Conservation (phyloP, 2,888 invertebrate genomes). For the Nezara viridula region DNA sequence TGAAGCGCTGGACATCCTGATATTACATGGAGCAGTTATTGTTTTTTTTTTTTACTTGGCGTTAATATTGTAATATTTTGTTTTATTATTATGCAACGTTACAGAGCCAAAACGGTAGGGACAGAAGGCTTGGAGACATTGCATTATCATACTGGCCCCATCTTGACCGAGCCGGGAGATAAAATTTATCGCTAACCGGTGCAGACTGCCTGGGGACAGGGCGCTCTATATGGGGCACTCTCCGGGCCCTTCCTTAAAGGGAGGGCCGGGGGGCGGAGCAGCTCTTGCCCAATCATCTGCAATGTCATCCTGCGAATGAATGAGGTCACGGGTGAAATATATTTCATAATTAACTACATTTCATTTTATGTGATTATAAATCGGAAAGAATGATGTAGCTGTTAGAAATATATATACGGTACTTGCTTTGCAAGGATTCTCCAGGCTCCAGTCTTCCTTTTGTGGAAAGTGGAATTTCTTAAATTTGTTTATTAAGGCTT, state of each 20-base stretch:
- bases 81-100: no score
- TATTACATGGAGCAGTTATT: no score
- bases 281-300: neutral
- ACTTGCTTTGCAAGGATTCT: neutral
- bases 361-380: neutral
- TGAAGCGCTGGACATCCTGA: no score
- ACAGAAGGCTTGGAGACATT: neutral
- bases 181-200: neutral
- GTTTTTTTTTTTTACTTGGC: neutral
- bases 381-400: neutral
- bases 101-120: neutral
- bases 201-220: constrained; percentile 47
- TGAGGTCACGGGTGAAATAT: neutral
- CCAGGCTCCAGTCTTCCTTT: neutral
- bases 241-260: neutral
- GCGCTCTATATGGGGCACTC: constrained; percentile 16
- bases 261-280: neutral
- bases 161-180: neutral
- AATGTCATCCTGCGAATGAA: neutral
- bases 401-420: neutral
- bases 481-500: neutral
- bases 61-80: neutral
- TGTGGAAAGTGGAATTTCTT: neutral
- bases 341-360: neutral
- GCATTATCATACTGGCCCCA: constrained; percentile 27